phyloP scores from a whole-genome alignment of 2,797 vertebrate genomes.

The Catostomus latipinnis region DNA sequence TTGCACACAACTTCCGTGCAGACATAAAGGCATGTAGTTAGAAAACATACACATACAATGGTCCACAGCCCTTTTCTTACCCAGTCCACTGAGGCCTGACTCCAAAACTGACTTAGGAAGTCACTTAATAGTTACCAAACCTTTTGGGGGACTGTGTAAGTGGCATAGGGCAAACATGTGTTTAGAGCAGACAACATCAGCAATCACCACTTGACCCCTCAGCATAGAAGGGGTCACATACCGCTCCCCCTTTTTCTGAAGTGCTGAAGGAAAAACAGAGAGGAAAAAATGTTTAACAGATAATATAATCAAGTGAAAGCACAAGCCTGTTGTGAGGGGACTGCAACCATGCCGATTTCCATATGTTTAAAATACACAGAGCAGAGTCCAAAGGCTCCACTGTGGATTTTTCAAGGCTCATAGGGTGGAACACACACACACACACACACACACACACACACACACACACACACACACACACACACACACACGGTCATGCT shows the following conservation, averaged over 20 bases:
- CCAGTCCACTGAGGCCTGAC: conserved; percentile 77
- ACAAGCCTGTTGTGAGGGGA: conserved; percentile 84
- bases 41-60: conserved; percentile 55
- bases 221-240: conserved; percentile 77
- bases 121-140: conserved; percentile 98
- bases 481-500: conserved; percentile 57
- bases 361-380: conserved; percentile 87
- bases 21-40: too few species aligned
- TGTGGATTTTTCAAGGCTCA: conserved; percentile 83
- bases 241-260: conserved; percentile 64
- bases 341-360: conserved; percentile 90
- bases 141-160: conserved; percentile 81
- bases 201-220: conserved; percentile 94
- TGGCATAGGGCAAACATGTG: conserved; percentile 85
- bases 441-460: conserved; percentile 53
- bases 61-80: conserved; percentile 51
- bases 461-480: conserved; percentile 52
- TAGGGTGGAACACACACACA: conserved; percentile 64
- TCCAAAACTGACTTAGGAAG: conserved; percentile 97
- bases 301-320: conserved; percentile 92
- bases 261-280: conserved; percentile 58
- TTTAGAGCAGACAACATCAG: conserved; percentile 90
- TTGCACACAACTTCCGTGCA: too few species aligned
- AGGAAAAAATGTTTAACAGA: conserved; percentile 79
- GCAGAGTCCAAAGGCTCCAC: conserved; percentile 70